phyloP scores from a whole-genome alignment of 92 coral and sea anemone genomes.

The Phenganax marumi region DNA sequence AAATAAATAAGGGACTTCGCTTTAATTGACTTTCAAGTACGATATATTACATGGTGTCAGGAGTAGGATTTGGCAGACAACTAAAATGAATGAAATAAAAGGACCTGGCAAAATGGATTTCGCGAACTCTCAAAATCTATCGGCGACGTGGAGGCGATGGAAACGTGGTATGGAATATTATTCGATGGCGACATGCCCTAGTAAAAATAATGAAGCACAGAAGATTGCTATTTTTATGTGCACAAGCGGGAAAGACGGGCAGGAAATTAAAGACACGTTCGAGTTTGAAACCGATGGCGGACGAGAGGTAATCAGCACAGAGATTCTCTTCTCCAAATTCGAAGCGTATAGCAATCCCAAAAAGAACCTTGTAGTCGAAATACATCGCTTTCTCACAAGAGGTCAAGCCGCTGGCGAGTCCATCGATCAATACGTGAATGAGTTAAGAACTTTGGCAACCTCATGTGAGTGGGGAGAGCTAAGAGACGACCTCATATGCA shows the following conservation, averaged over 20 bases:
- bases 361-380: constrained; percentile 33
- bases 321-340: constrained; percentile 23
- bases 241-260: constrained; percentile 26
- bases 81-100: constrained; percentile 25
- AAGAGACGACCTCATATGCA: constrained; percentile 17
- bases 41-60: constrained; percentile 31
- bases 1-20: too few relatives aligned
- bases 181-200: not conserved
- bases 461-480: constrained; percentile 16
- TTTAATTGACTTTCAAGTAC: too few relatives aligned
- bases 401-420: constrained; percentile 36
- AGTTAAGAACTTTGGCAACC: constrained; percentile 23
- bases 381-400: constrained; percentile 32
- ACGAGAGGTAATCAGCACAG: constrained; percentile 8
- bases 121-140: constrained; percentile 36
- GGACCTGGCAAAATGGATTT: constrained; percentile 47
- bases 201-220: constrained; percentile 27
- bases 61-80: not conserved
- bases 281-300: constrained; percentile 21
- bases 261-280: constrained; percentile 20
- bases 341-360: constrained; percentile 22
- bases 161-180: constrained; percentile 44
- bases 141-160: constrained; percentile 42
- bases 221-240: constrained; percentile 38
- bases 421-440: constrained; percentile 34